phyloP scores from a whole-genome alignment of 2,888 invertebrate genomes.

The Ophioninae sp. region DNA sequence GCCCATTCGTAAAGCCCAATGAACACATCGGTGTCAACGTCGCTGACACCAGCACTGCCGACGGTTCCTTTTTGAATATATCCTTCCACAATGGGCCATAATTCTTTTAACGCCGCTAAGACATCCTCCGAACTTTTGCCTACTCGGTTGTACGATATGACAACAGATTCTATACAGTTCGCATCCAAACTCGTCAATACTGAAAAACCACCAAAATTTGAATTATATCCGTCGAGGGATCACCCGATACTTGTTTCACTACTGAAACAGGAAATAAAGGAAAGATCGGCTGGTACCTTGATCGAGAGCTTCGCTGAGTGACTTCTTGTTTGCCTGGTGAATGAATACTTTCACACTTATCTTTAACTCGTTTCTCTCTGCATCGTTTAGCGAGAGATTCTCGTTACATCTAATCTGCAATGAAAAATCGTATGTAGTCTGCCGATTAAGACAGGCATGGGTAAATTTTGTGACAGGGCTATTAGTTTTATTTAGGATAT shows the following conservation, averaged over 20 bases:
- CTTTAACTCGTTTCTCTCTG: conserved; percentile 89
- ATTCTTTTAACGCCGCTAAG: conserved; percentile 83
- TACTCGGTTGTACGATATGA: conserved; percentile 88
- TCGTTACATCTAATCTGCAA: conserved; percentile 69
- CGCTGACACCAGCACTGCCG: conserved; percentile 89
- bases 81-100: conserved; percentile 91
- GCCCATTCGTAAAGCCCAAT: conserved; percentile 89
- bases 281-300: conserved; percentile 82
- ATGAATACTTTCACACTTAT: conserved; percentile 94
- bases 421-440: no score
- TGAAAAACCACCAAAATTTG: conserved; percentile 79
- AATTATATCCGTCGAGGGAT: not conserved
- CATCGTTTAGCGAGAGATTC: conserved; percentile 80
- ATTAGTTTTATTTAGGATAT: no score
- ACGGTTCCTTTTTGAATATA: conserved; percentile 86
- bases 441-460: no score
- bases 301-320: conserved; percentile 88
- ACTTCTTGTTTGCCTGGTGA: conserved; percentile 86
- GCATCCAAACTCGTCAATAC: conserved; percentile 88
- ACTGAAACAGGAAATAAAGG: not conserved
- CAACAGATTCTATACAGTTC: conserved; percentile 90
- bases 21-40: conserved; percentile 92
- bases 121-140: conserved; percentile 71
- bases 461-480: no score
- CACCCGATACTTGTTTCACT: conserved; percentile 7